Percentiles rank a stretch among this genome's conserved stretches.
phyloP scores from a whole-genome alignment of 2,113 vertebrate genomes.

The Myodes glareolus region DNA sequence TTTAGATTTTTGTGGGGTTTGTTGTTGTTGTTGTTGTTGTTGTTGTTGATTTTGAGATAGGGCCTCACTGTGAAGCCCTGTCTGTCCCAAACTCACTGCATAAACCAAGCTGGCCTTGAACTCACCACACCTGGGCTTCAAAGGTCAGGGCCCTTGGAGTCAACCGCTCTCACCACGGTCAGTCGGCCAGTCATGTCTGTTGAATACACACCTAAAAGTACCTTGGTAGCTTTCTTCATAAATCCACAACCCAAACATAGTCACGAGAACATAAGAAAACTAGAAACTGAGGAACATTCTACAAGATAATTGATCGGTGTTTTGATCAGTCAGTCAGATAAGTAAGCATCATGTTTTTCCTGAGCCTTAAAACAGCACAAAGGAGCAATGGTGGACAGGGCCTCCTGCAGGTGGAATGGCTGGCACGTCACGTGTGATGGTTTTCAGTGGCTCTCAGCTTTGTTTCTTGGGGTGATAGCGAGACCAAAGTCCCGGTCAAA shows the following conservation, averaged over 20 bases:
- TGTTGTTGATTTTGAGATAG: neutral
- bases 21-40: no score
- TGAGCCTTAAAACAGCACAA: neutral
- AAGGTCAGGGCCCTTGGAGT: neutral
- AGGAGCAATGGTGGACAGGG: no score
- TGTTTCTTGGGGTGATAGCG: neutral
- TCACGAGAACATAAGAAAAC: neutral
- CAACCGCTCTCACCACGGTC: neutral
- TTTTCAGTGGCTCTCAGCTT: neutral
- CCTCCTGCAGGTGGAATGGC: neutral
- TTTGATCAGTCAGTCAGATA: neutral
- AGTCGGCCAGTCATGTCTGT: neutral
- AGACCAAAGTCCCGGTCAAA: neutral
- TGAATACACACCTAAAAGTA: neutral
- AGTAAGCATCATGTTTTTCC: neutral
- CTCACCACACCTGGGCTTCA: neutral
- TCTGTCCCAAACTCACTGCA: neutral
- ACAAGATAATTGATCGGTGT: neutral
- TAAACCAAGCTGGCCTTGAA: neutral
- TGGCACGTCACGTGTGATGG: no score
- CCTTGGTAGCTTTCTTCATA: neutral
- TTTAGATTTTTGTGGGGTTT: neutral
- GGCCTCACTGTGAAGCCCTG: neutral
- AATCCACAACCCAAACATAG: neutral
- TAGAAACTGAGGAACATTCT: neutral